Conservation (phyloP, 2,797 vertebrate species). For the Hypotaenidia okinawae region DNA sequence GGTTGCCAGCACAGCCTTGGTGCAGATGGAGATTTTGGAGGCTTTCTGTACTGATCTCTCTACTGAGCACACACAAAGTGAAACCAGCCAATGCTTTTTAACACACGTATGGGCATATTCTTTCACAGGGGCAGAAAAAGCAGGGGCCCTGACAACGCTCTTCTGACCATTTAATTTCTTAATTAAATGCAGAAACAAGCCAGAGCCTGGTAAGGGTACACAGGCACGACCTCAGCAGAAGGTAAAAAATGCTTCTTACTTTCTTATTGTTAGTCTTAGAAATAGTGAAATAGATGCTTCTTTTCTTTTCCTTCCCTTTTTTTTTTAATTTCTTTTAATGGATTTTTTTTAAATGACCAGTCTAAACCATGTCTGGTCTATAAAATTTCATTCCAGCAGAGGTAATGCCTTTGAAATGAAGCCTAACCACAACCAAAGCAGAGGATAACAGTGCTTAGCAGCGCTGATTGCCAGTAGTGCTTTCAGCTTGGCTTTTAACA, state of each 20-base stretch:
- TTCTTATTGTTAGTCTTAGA: neutral
- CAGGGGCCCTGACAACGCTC: neutral
- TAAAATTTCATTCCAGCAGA: neutral
- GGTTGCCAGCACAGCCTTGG: neutral
- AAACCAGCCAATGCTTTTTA: neutral
- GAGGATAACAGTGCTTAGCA: neutral
- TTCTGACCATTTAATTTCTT: neutral
- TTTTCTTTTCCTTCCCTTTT: neutral
- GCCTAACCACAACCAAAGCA: neutral
- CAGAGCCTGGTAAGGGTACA: neutral
- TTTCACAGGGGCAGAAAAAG: neutral
- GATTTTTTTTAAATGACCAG: neutral
- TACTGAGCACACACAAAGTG: neutral
- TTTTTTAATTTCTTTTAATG: neutral
- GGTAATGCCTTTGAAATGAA: neutral
- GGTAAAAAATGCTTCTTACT: neutral
- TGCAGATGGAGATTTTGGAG: constrained; percentile 38
- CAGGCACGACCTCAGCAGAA: neutral
- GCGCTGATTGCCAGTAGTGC: neutral
- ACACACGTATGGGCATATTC: neutral
- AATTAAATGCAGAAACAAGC: neutral
- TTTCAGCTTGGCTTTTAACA: constrained; percentile 7
- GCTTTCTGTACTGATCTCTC: neutral
- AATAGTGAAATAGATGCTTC: neutral
- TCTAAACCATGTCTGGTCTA: neutral